phyloP scores from a whole-genome alignment of 2,113 vertebrate species.

The Sula dactylatra region DNA sequence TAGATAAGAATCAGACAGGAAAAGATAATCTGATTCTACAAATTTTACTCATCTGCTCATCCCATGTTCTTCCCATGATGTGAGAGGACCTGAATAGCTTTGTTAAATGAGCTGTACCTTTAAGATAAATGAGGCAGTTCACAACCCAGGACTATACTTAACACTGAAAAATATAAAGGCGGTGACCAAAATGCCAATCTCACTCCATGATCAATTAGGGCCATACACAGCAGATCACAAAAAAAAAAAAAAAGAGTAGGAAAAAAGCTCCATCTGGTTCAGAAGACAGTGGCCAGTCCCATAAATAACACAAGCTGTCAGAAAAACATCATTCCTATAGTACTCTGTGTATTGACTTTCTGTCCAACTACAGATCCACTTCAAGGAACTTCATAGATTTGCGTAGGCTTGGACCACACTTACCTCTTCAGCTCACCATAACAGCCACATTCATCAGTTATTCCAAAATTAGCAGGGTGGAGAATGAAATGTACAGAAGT shows the following conservation, averaged over 20 bases:
- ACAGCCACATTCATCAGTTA: not conserved
- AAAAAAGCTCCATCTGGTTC: slow-evolving; percentile 49
- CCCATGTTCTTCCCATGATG: not conserved
- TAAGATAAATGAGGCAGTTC: not conserved
- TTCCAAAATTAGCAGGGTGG: not conserved
- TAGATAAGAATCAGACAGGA: not conserved
- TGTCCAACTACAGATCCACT: not conserved
- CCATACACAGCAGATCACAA: not conserved
- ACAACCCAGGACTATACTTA: not conserved
- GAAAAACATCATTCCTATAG: slow-evolving; percentile 50
- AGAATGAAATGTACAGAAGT: not conserved
- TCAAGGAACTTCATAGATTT: not conserved
- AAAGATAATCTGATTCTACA: not conserved
- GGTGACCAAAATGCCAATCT: not conserved
- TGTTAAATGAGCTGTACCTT: not conserved
- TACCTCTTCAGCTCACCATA: not conserved
- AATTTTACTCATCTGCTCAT: not conserved
- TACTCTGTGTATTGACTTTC: slow-evolving; percentile 5
- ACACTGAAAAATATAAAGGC: not conserved
- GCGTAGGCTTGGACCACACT: not conserved
- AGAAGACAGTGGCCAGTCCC: slow-evolving; percentile 46
- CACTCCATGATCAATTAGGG: not conserved
- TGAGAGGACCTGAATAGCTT: not conserved
- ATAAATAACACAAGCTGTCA: slow-evolving; percentile 66
- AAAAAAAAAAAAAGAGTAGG: not conserved